Conservation (phyloP, 2,113 vertebrate species). For the Cygnus atratus region DNA sequence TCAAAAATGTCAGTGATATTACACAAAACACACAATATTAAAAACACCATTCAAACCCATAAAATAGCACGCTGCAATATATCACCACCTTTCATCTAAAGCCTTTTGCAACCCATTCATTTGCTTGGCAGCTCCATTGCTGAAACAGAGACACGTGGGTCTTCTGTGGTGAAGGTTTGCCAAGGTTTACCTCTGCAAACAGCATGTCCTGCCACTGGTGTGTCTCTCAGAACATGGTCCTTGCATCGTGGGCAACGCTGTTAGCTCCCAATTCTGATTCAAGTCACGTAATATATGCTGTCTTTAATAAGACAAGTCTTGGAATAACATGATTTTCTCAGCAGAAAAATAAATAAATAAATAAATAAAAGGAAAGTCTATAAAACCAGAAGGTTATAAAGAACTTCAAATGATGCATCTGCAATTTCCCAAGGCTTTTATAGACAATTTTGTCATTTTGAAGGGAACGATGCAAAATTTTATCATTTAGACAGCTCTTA, state of each 20-base stretch:
- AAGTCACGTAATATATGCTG: background rate
- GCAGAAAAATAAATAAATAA: background rate
- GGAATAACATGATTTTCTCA: background rate
- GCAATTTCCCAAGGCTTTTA: background rate
- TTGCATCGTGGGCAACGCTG: background rate
- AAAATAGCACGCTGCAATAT: background rate
- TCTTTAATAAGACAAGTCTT: background rate
- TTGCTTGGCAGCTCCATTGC: background rate
- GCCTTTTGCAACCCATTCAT: background rate
- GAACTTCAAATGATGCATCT: background rate
- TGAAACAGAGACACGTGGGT: background rate
- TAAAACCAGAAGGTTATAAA: background rate
- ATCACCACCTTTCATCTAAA: background rate
- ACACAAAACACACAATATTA: background rate
- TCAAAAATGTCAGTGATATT: background rate
- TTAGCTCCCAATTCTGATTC: background rate
- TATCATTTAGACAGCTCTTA: background rate
- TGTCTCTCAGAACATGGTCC: background rate
- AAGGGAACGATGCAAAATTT: background rate
- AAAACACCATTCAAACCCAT: background rate
- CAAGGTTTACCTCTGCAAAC: background rate
- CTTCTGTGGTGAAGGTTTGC: background rate
- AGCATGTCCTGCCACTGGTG: background rate
- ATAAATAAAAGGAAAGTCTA: background rate
- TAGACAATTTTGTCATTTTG: background rate